Base-by-base conservation (phyloP, 2,113 vertebrate genomes). In the Chinchilla lanigera region DNA sequence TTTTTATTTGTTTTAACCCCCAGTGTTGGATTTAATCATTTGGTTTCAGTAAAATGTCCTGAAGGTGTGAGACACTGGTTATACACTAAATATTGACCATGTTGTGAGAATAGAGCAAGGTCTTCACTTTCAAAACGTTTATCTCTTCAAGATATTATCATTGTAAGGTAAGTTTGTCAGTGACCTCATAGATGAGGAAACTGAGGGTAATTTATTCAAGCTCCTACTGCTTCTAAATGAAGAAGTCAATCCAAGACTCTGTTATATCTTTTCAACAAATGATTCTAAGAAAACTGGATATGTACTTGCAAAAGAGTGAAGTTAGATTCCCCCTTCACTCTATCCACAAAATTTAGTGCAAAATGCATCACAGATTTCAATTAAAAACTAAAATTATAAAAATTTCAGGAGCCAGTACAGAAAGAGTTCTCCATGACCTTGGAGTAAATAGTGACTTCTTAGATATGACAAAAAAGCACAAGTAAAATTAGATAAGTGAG, bases 1-100 rank as follows among this genome's bases (percentile, higher is more conserved):
- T 58, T 71, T 85, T 71, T 87, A 35, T 67, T 92, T 80, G 47
- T 60, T 58, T 87, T 87, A 92, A 89, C 44, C 84, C 44, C 35
- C 26, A 56, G 6, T 38, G 41, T 52, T 90, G 38, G 19, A 50
- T 56, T 90, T 81, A 90, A 81, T 86, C 63, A 65, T 71, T 52
- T 86, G 24, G 77, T 88, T 94, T 89, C 24, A 77, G 30, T 41
- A 93, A 54, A 35, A 52, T 63, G 13, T 30, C 44, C 58, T 87
- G 8, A 65, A 89, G 44, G 0, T 56, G 2, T 52, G 19, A 47
- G 20, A 24, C 33, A 3, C 5, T 41, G 19, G 4, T 24, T 93
- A 33, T 54, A 19, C 65, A 10, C 30, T 35, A n/a, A 89, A 82
- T 89, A 73, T 71, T 52, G n/a, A 47, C 6, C 12, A 0, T 41